Conservation (phyloP, 2,113 vertebrate species). For the Taurulus bubalis region DNA sequence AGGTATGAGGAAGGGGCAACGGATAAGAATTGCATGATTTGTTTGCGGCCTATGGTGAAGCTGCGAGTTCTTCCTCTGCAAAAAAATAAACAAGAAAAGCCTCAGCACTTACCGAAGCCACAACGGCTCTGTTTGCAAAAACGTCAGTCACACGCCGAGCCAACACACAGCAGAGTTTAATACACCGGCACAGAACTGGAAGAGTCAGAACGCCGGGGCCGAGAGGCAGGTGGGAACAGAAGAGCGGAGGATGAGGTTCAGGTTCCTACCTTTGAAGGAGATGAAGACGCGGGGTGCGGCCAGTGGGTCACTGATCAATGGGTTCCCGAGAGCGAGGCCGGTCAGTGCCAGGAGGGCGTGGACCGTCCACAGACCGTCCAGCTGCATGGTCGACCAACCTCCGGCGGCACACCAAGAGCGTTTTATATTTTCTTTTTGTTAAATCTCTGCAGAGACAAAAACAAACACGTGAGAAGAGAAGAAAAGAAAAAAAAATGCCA, state of each 20-base stretch:
- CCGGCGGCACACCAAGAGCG: slow-evolving; percentile 45
- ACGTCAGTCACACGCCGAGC: slow-evolving; percentile 27
- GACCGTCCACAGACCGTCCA: slow-evolving; percentile 73
- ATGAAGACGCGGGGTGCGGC: slow-evolving; percentile 84
- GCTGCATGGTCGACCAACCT: slow-evolving; percentile 76
- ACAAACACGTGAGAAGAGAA: slow-evolving; percentile 32
- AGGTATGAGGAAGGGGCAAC: slow-evolving; percentile 55
- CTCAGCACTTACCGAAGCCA: slow-evolving; percentile 43
- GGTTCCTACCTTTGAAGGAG: slow-evolving; percentile 85
- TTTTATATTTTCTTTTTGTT: background rate
- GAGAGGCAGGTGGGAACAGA: background rate
- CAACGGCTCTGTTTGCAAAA: slow-evolving; percentile 47
- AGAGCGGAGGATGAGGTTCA: background rate
- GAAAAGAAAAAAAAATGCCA: background rate
- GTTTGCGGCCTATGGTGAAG: slow-evolving; percentile 54
- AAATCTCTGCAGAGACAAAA: slow-evolving; percentile 63
- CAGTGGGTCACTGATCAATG: slow-evolving; percentile 73
- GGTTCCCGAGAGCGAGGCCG: slow-evolving; percentile 65
- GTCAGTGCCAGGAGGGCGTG: slow-evolving; percentile 77
- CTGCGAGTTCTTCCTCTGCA: slow-evolving; percentile 51
- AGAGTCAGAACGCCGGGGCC: slow-evolving; percentile 1
- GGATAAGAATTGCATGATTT: slow-evolving; percentile 50
- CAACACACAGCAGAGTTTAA: slow-evolving; percentile 37
- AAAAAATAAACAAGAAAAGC: slow-evolving; percentile 37
- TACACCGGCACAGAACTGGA: slow-evolving; percentile 14